Percentiles rank a stretch among this genome's conserved stretches.
Evolutionary conservation across 2,888 invertebrate genomes (phyloP).

Genomic region (Ormyrus thymus): DNA sequence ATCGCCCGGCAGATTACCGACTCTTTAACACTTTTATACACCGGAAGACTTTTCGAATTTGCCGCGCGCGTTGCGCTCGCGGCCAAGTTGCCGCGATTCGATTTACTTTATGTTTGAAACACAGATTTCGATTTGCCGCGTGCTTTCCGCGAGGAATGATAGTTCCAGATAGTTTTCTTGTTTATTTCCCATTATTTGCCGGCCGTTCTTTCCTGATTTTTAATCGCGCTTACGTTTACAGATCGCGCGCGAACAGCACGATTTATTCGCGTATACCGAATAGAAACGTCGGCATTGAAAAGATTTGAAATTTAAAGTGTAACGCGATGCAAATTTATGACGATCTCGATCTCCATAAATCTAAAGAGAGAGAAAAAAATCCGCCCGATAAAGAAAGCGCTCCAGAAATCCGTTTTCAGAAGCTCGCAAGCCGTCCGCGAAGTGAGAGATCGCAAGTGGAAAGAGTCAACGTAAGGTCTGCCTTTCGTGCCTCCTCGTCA

Average conservation of each 20-base stretch:
- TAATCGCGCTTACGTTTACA: no score
- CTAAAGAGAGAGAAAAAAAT: no score
- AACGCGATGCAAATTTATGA: no score
- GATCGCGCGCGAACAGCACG: no score
- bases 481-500: background rate
- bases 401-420: no score
- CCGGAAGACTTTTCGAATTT: conserved; percentile 48
- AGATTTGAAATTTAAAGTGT: no score
- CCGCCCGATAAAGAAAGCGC: no score
- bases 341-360: no score
- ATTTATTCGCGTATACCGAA: no score
- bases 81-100: conserved; percentile 41
- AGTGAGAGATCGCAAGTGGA: conserved; percentile 17
- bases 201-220: background rate
- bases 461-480: conserved; percentile 28
- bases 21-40: conserved; percentile 60
- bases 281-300: no score
- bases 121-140: conserved; percentile 51
- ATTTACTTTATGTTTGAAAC: conserved; percentile 54
- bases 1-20: conserved; percentile 59
- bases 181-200: conserved; percentile 17
- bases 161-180: conserved; percentile 33
- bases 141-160: conserved; percentile 37
- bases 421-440: no score
- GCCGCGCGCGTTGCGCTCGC: background rate